Base-by-base conservation (phyloP, 2,888 invertebrate genomes). In the Geophilus truncorum region DNA sequence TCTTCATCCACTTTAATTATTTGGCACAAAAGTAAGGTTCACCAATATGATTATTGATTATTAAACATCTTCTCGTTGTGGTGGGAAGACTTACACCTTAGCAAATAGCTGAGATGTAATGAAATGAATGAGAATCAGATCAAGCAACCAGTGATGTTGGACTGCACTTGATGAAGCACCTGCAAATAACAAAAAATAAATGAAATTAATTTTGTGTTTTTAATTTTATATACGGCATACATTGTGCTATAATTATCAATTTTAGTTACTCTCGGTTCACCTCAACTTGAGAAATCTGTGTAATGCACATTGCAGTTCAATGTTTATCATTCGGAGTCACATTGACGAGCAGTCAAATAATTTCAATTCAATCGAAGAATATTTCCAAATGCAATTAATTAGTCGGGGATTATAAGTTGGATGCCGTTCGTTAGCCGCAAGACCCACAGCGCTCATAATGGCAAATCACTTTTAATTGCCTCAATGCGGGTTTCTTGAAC, bases 391-490 rank as follows among this genome's bases (percentile, higher is more conserved):
- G 18, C n/a, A 70, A 70, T 70, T 70, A 70, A 70, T 70, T 70
- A 70, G 9, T n/a, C 4, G 4, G 0, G 25, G 70, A 70, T 70
- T 70, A 70, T 7, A 62, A 28, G 70, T 70, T 70, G 28, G 4
- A 70, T 10, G 12, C n/a, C 25, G 12, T 70, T 28, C 28, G 28
- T 28, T 28, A 12, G 51, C 51, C 51, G 18, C 51, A 51, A 51
- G 18, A 18, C 15, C 51, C 70, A 1, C 25, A 28, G 25, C 12
- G 28, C 25, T 70, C 25, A 70, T 70, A 70, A 70, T 28, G 28
- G 70, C 12, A 70, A 70, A 70, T 70, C 70, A 28, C 70, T 70
- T 70, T 70, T 70, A 70, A 70, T 70, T 70, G 70, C 70, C 70
- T 70, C 23, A 28, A 70, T 70, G 70, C 70, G 70, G 70, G 70